Evolutionary conservation across 2,888 invertebrate species (phyloP).

Genomic region (Molanna angustata): DNA sequence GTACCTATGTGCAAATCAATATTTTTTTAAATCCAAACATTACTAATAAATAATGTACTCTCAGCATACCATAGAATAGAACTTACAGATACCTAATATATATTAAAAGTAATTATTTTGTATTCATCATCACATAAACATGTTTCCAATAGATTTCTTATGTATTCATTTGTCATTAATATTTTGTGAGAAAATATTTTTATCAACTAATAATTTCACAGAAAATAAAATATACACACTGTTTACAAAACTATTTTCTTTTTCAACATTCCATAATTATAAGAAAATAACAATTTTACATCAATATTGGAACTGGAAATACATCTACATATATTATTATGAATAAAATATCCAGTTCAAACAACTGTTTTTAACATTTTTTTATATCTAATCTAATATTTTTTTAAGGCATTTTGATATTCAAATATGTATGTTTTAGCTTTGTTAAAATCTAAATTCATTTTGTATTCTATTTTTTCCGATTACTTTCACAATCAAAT

Average conservation of each 20-base stretch:
- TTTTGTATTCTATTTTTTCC: conserved; percentile 1
- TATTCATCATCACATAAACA: too few species aligned
- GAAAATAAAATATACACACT: too few species aligned
- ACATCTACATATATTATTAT: conserved; percentile 19
- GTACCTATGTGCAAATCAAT: too few species aligned
- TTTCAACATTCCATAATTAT: conserved; percentile 18
- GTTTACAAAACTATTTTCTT: conserved; percentile 15
- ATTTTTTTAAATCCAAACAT: too few species aligned
- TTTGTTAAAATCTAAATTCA: conserved; percentile 17
- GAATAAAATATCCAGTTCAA: conserved; percentile 24
- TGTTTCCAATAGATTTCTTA: too few species aligned
- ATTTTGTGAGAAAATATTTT: too few species aligned
- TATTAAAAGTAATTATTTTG: too few species aligned
- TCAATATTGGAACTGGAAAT: conserved; percentile 15
- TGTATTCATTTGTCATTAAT: too few species aligned
- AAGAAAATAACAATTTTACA: conserved; percentile 27
- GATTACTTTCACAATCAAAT: conserved; percentile 8
- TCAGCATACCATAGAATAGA: too few species aligned
- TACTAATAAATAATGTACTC: too few species aligned
- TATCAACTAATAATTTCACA: too few species aligned
- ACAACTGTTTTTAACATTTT: conserved; percentile 15
- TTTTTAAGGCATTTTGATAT: conserved; percentile 32
- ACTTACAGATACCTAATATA: too few species aligned
- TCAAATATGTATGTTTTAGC: conserved; percentile 29
- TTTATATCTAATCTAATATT: conserved; percentile 22